Base-by-base conservation (phyloP, 2,797 vertebrate genomes). In the Malurus splendens region DNA sequence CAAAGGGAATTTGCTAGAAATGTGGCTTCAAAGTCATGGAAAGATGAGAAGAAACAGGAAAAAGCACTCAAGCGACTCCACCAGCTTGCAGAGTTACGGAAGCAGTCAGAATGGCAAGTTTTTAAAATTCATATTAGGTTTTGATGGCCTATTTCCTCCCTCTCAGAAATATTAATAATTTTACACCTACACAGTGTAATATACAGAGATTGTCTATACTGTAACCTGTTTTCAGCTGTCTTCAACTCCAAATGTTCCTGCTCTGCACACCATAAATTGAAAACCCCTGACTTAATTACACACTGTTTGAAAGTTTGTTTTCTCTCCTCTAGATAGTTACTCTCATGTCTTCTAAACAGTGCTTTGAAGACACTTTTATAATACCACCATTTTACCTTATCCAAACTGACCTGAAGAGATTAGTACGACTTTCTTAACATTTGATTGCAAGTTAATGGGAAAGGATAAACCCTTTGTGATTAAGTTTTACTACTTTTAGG, bases 1-100 rank as follows among this genome's bases (percentile, higher is more conserved):
- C 99, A 99, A 95, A 98, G 99, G 81, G 99, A 99, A 97, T 99
- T 99, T 96, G 98, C 98, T 95, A 98, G 99, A 81, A 99, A 99
- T 25, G 99, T 99, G 95, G 98, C 99, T 93, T 99, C 99, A 39
- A 99, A 99, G 96, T 99, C 98, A 50, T 99, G 99, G 98, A 99
- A 99, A 97, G 98, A 99, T 97, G 98, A 99, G 87, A 98, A 98
- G 96, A 99, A 99, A 95, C 98, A 99, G 96, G 99, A 99, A 96
- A 98, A 98, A 95, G 98, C 98, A 83, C 98, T 99, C 90, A 98
- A 98, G 90, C 97, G 98, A 36, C 98, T 99, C 56, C 98, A 99
- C 92, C 98, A 98, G 95, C 98, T 99, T 23, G 99, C 99, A 82
- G 98, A 99, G 91, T 95, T 99, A 89, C 98, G 98, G 83, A 99